Evolutionary conservation across 2,888 invertebrate genomes (phyloP).

Genomic region (Esperia sulphurella): DNA sequence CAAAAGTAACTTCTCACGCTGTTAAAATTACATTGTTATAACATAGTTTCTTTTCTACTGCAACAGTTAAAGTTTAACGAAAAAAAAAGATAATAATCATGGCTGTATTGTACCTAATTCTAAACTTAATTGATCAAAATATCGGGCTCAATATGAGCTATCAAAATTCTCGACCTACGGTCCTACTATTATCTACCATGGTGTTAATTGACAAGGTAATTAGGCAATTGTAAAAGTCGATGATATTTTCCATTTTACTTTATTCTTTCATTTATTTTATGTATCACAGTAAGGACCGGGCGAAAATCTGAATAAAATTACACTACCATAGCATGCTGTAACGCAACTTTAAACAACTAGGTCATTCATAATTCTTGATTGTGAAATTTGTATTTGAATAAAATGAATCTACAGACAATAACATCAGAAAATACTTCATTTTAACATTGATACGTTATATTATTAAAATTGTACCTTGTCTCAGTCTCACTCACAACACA

Average conservation of each 20-base stretch:
- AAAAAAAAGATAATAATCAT: conserved; percentile 55
- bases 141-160: conserved; percentile 77
- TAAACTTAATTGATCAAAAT: conserved; percentile 65
- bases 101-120: conserved; percentile 66
- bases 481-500: conserved; percentile 75
- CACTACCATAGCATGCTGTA: conserved; percentile 70
- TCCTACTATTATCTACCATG: conserved; percentile 47
- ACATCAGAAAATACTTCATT: conserved; percentile 59
- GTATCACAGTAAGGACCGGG: conserved; percentile 76
- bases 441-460: conserved; percentile 51
- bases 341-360: conserved; percentile 64
- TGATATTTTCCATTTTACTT: conserved; percentile 21
- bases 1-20: conserved; percentile 50
- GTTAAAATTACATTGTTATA: conserved; percentile 53
- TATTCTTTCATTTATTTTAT: conserved; percentile 48
- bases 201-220: conserved; percentile 55
- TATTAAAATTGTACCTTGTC: conserved; percentile 69
- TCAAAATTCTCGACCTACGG: conserved; percentile 65
- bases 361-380: conserved; percentile 44
- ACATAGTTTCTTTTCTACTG: conserved; percentile 46
- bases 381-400: conserved; percentile 37
- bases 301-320: conserved; percentile 71
- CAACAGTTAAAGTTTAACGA: conserved; percentile 56
- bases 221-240: conserved; percentile 15
- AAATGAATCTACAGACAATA: conserved; percentile 37